A percentile compares a stretch with the other conserved stretches of the same genome.
phyloP scores from a whole-genome alignment of 2,113 vertebrate species.

The Accipiter virgatus region DNA sequence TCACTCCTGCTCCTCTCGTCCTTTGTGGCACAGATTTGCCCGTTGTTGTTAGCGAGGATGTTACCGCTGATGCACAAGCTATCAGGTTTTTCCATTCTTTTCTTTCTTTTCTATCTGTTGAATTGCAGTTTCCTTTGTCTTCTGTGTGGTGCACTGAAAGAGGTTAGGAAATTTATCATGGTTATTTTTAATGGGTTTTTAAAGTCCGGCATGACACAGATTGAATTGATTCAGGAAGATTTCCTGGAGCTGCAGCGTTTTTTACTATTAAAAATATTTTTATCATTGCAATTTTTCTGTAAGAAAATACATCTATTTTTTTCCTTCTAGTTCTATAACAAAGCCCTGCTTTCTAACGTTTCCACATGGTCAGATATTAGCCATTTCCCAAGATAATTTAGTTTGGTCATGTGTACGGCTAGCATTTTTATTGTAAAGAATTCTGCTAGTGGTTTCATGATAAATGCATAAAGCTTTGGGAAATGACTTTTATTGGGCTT shows the following conservation, averaged over 20 bases:
- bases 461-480: slow-evolving; percentile 3
- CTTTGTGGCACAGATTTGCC: slow-evolving; percentile 17
- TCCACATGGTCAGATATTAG: slow-evolving; percentile 51
- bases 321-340: neutral
- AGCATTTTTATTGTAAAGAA: slow-evolving; percentile 37
- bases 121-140: slow-evolving; percentile 61
- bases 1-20: neutral
- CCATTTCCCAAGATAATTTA: slow-evolving; percentile 52
- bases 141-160: neutral
- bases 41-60: neutral
- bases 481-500: slow-evolving; percentile 40
- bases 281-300: slow-evolving; percentile 10
- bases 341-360: slow-evolving; percentile 23
- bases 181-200: slow-evolving; percentile 59
- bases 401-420: slow-evolving; percentile 9
- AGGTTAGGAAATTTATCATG: slow-evolving; percentile 50
- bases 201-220: neutral
- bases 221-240: slow-evolving; percentile 49
- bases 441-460: slow-evolving; percentile 37
- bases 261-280: slow-evolving; percentile 43
- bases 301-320: slow-evolving; percentile 20
- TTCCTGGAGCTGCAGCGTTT: slow-evolving; percentile 27
- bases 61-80: slow-evolving; percentile 11
- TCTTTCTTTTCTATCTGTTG: slow-evolving; percentile 23
- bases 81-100: slow-evolving; percentile 15